phyloP scores from a whole-genome alignment of 2,797 vertebrate genomes.

The Silurus aristotelis region DNA sequence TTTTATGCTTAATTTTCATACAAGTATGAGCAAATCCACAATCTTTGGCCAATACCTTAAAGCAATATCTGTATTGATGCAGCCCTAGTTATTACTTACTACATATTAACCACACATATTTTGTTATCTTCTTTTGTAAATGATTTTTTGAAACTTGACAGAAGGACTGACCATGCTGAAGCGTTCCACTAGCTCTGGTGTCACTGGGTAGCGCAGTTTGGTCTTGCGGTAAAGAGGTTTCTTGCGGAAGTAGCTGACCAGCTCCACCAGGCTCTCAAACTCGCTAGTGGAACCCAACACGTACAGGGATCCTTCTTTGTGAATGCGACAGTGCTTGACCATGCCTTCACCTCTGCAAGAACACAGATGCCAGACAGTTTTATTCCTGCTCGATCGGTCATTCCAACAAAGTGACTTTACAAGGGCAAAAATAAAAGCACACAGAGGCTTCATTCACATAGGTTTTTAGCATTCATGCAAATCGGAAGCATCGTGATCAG shows the following conservation, averaged over 20 bases:
- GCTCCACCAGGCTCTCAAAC: conserved; percentile 92
- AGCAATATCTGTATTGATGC: not conserved
- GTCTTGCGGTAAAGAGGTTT: conserved; percentile 92
- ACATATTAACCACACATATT: not conserved
- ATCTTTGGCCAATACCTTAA: not conserved
- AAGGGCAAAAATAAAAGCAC: not conserved
- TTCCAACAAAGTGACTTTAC: not conserved
- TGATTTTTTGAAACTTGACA: not conserved
- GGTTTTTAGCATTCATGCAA: not conserved
- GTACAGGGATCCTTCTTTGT: conserved; percentile 84
- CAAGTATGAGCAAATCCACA: not conserved
- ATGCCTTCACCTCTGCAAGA: conserved; percentile 87
- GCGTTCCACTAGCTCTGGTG: conserved; percentile 85
- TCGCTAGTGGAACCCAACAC: conserved; percentile 91
- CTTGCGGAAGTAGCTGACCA: conserved; percentile 90
- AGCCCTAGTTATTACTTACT: no score
- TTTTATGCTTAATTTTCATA: not conserved
- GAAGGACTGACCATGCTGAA: conserved; percentile 79
- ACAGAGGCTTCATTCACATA: not conserved
- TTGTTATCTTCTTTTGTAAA: not conserved
- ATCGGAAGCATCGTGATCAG: not conserved
- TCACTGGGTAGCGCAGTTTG: conserved; percentile 93
- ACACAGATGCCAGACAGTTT: conserved; percentile 11
- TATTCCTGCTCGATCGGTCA: not conserved
- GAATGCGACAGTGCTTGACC: conserved; percentile 94